Conservation (phyloP, 2,113 vertebrate species). For the Gila orcuttii region DNA sequence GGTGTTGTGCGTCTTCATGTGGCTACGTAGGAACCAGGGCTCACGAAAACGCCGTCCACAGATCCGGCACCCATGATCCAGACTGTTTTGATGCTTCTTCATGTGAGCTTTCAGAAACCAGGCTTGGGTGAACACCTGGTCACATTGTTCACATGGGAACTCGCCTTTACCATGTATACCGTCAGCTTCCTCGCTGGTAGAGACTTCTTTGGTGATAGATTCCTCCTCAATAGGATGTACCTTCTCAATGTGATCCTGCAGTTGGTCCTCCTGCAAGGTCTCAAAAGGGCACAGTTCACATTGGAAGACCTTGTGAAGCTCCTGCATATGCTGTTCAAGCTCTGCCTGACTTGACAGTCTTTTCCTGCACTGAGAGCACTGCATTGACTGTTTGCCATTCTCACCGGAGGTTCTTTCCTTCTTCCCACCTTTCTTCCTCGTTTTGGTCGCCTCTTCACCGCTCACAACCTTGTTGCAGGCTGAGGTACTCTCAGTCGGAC, state of each 20-base stretch:
- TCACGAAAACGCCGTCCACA: slow-evolving; percentile 96
- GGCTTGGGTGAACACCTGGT: slow-evolving; percentile 90
- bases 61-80: slow-evolving; percentile 93
- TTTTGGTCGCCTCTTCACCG: slow-evolving; percentile 59
- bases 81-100: slow-evolving; percentile 89
- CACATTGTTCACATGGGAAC: slow-evolving; percentile 87
- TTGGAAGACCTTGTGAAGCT: slow-evolving; percentile 80
- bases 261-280: slow-evolving; percentile 76
- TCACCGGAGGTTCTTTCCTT: slow-evolving; percentile 59
- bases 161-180: slow-evolving; percentile 73
- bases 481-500: slow-evolving; percentile 78
- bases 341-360: slow-evolving; percentile 79
- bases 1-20: slow-evolving; percentile 93
- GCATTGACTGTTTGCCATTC: slow-evolving; percentile 36
- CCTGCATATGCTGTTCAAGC: slow-evolving; percentile 79
- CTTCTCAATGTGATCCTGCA: slow-evolving; percentile 81
- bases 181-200: slow-evolving; percentile 59
- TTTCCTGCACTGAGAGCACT: slow-evolving; percentile 78
- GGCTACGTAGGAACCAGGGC: slow-evolving; percentile 97
- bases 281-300: slow-evolving; percentile 80
- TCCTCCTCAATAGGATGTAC: slow-evolving; percentile 79
- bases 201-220: slow-evolving; percentile 53
- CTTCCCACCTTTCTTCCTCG: slow-evolving; percentile 71
- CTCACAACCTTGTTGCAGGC: slow-evolving; percentile 84
- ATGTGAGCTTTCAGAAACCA: slow-evolving; percentile 94